phyloP scores from a whole-genome alignment of 2,888 invertebrate genomes.

The Embidobia sp. region DNA sequence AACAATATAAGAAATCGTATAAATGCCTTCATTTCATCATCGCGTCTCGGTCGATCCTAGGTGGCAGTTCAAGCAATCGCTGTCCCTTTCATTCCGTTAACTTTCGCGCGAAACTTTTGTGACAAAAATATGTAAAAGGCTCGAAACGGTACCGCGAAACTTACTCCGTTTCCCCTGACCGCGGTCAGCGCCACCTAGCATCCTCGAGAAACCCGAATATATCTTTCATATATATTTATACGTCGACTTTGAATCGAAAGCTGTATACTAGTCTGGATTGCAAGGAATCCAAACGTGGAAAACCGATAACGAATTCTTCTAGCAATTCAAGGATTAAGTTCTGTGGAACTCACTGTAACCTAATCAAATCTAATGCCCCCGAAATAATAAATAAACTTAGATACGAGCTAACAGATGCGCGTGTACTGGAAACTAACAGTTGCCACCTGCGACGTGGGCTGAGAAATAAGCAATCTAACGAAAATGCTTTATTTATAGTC shows the following conservation, averaged over 20 bases:
- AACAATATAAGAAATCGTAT: constrained; percentile 63
- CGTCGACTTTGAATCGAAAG: constrained; percentile 42
- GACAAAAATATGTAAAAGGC: constrained; percentile 46
- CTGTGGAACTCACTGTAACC: constrained; percentile 6
- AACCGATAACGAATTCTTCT: constrained; percentile 4
- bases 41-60: constrained; percentile 8
- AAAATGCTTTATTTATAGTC: too few species aligned
- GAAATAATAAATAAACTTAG: constrained; percentile 32
- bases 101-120: constrained; percentile 10
- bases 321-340: constrained; percentile 15
- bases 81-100: too few species aligned
- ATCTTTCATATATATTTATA: constrained; percentile 35
- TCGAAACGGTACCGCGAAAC: constrained; percentile 20
- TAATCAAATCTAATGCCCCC: too few species aligned
- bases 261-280: constrained; percentile 41
- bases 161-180: background rate
- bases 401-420: too few species aligned
- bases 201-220: constrained; percentile 29
- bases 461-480: too few species aligned
- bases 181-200: constrained; percentile 2
- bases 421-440: too few species aligned
- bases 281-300: constrained; percentile 14
- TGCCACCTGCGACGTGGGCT: too few species aligned
- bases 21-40: constrained; percentile 55
- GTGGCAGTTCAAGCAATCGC: constrained; percentile 15